Base-by-base conservation (phyloP, 1,140 invertebrate genomes). In the Rhagoletis zephyria region DNA sequence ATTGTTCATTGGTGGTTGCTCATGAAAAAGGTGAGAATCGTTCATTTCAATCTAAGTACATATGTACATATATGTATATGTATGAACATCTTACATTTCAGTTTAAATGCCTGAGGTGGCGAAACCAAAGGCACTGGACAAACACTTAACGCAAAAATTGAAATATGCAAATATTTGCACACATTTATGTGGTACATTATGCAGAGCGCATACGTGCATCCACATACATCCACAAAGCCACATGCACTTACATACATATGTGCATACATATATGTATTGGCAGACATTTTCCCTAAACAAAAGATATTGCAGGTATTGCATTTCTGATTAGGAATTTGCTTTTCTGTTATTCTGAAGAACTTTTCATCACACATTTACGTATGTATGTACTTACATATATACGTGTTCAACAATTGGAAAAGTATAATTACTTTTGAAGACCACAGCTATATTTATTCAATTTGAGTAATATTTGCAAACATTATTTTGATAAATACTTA, bases 81-180 rank as follows among this genome's bases (percentile, higher is more conserved):
- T 30, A 30, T 30, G 30, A 30, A 30, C 30, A 81, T 81, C 48
- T 81, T 59, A 48, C 6, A 30, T 81, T 30, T 81, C 48, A 81
- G 42, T 81, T 12, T 19, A 51, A 10, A 81, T n/a, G 74, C 74
- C n/a, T 3, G n/a, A 59, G 74, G 74, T 42, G 14, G 14, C 0
- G 16, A 7, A 14, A 51, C 48, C 48, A n/a, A 81, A 81, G 48
- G 48, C 48, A 81, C 16, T 81, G 48, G 42, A 56, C 48, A 81
- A 81, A 81, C 45, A 81, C 74, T 56, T 81, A 19, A 81, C 56
- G 74, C 74, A 81, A 81, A 81, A 81, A 56, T 81, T 81, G 16
- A 81, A 81, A 81, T 81, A 81, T 56, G 45, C 74, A 81, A 81
- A 81, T 81, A 81, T 81, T 81, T 81, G n/a, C 48, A 51, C n/a